These are phyloP conservation scores for Pimpla rufipes DNA, from an alignment of 2,888 invertebrate genomes.

Conservation along the genomic window DNA sequence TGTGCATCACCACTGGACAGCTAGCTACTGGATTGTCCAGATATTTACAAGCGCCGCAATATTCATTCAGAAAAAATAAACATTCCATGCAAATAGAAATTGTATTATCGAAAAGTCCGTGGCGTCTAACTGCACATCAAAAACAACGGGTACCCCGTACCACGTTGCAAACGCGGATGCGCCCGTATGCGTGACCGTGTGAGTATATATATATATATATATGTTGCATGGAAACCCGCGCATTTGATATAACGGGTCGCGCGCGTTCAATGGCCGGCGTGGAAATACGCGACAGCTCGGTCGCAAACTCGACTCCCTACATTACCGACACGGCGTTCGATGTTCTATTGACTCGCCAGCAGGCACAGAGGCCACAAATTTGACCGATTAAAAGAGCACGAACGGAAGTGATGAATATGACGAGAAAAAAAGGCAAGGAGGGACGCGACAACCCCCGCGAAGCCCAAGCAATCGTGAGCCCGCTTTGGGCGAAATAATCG, in stretches of 20 bases:
- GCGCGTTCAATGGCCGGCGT: constrained; percentile 57
- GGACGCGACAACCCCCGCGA: not conserved
- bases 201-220: not conserved
- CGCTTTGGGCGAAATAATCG: not conserved
- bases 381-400: constrained; percentile 22
- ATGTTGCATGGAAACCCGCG: constrained; percentile 44
- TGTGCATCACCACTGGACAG: not conserved
- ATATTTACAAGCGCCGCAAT: not conserved
- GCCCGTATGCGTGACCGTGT: not conserved
- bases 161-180: constrained; percentile 19
- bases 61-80: not conserved
- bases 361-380: constrained; percentile 32
- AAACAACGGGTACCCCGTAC: constrained; percentile 14
- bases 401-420: constrained; percentile 17
- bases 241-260: constrained; percentile 31
- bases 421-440: not conserved
- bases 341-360: constrained; percentile 52
- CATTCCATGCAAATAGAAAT: not conserved
- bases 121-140: not conserved
- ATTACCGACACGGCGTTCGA: constrained; percentile 51
- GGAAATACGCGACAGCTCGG: constrained; percentile 5
- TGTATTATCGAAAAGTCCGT: not conserved
- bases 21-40: not conserved
- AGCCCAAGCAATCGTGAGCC: constrained; percentile 12
- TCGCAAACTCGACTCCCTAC: constrained; percentile 43